Evolutionary conservation across 2,797 vertebrate species (phyloP).

Genomic region (Lagodon rhomboides): DNA sequence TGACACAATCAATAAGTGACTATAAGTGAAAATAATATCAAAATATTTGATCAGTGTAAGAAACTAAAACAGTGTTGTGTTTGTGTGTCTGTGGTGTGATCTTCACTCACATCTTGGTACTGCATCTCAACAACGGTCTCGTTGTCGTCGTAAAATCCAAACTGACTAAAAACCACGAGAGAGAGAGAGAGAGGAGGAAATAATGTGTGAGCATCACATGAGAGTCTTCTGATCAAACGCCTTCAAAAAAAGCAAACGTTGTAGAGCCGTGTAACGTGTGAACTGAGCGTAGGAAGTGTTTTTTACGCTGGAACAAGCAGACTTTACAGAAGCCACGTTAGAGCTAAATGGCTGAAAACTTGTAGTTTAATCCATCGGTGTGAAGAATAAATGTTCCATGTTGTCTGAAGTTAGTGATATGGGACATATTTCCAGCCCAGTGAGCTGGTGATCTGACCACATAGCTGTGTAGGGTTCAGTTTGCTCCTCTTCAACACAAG

Average conservation of each 20-base stretch:
- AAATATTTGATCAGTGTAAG: neutral
- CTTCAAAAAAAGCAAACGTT: neutral
- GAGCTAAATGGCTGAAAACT: neutral
- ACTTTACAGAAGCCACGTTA: neutral
- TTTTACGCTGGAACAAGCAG: neutral
- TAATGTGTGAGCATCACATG: slow-evolving; percentile 44
- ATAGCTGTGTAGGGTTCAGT: too few relatives aligned
- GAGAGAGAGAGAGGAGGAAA: neutral
- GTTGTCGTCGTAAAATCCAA: slow-evolving; percentile 92
- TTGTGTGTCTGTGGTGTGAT: neutral
- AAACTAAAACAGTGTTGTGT: neutral
- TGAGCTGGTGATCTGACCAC: too few relatives aligned
- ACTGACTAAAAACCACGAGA: slow-evolving; percentile 84
- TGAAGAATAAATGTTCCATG: too few relatives aligned
- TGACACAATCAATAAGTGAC: neutral
- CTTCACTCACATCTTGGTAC: slow-evolving; percentile 88
- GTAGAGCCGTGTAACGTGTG: neutral
- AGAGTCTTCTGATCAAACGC: slow-evolving; percentile 44
- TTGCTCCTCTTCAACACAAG: too few relatives aligned
- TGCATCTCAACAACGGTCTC: slow-evolving; percentile 92
- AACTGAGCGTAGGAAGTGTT: neutral
- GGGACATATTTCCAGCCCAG: too few relatives aligned
- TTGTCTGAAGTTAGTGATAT: too few relatives aligned
- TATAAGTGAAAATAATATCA: neutral
- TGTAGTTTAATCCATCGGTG: neutral